Evolutionary conservation across 2,888 invertebrate genomes (phyloP), one percentile per base, ranked within the genome.

Genomic region (Trichogramma evanescens): DNA sequence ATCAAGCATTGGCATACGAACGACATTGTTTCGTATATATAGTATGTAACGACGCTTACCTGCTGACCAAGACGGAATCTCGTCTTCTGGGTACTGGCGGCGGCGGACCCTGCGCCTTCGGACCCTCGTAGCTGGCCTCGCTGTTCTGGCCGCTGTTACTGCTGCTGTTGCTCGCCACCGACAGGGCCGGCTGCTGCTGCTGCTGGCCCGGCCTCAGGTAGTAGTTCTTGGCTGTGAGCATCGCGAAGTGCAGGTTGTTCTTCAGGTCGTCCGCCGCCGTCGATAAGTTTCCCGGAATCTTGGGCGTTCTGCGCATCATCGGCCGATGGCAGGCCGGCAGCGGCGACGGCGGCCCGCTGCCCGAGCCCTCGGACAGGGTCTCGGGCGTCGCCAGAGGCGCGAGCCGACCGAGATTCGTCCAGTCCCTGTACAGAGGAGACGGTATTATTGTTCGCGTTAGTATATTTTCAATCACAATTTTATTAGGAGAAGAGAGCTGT

Each of bases 351-450:
- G 87, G 81, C 39, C 89, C 89, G 68, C 86, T 86, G 58, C 89
- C 62, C 44, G 45, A 56, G 72, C 89, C 89, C 74, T 91, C 91
- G 0, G 89, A 91, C 9, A 92, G 77, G 1, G 89, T 89, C 74
- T 92, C 91, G 0, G 91, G 91, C 56, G 90, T 89, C 7, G 92
- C 92, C 38, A 92, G 74, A 0, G 92, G 91, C 0, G 91, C 92
- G 63, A 86, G 77, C 0, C 87, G 68, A 63, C 72, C 66, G 50
- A 70, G 54, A 61, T 72, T 68, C 64, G 76, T 70, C 77, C 78
- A 71, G 38, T 56, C 56, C 2, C 26, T 26, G 26, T 26, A 26
- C 26, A 26, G 26, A 2, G 2, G 26, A 26, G 26, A 26, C 26
- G 26, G 26, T 26, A 26, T 26, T 26, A 26, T 26, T 26, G 26